These are phyloP conservation scores for Dichetophora obliterata DNA, from an alignment of 2,888 invertebrate species.

Conservation along the genomic window DNA sequence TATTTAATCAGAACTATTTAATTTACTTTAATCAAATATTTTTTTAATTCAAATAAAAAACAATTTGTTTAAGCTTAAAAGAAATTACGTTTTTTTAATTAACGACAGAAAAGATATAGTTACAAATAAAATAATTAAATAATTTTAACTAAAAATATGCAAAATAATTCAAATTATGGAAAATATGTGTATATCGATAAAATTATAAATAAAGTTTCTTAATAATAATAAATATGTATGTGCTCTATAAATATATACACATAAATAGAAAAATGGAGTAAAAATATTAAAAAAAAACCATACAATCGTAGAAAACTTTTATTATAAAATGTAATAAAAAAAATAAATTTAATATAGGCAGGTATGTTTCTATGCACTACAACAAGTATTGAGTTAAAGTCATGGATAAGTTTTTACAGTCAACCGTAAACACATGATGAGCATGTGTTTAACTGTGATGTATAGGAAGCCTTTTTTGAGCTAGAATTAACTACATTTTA, in stretches of 20 bases:
- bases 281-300: slow-evolving; percentile 19
- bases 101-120: neutral
- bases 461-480: slow-evolving; percentile 40
- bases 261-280: slow-evolving; percentile 30
- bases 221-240: neutral
- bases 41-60: no score
- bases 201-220: slow-evolving; percentile 6
- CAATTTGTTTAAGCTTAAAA: no score
- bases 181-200: slow-evolving; percentile 43
- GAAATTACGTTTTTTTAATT: no score
- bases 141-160: slow-evolving; percentile 33
- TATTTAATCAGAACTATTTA: no score
- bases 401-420: slow-evolving; percentile 23
- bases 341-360: slow-evolving; percentile 2
- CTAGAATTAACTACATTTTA: slow-evolving; percentile 40
- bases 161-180: slow-evolving; percentile 36
- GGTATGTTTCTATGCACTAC: neutral
- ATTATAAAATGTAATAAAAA: no score
- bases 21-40: no score
- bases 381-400: slow-evolving; percentile 27
- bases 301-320: neutral
- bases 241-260: neutral
- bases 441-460: neutral
- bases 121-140: slow-evolving; percentile 23
- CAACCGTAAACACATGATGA: neutral